Percentiles rank a stretch among this genome's conserved stretches.
phyloP scores from a whole-genome alignment of 1,140 invertebrate species.

The Drosophila pseudoobscura region DNA sequence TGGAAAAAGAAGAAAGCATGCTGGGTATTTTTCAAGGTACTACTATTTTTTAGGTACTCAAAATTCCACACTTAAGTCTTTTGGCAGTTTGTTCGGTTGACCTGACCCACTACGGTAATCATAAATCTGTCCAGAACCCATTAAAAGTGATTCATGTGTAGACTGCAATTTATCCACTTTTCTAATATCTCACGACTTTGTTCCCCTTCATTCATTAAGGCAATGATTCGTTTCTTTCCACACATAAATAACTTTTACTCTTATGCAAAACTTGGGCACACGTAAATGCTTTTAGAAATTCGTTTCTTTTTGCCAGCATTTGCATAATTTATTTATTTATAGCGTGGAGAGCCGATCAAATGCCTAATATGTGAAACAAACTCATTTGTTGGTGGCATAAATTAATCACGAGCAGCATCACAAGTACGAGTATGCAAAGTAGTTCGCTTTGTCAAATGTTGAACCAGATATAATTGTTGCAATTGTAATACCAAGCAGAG shows the following conservation, averaged over 20 bases:
- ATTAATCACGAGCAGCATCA: slow-evolving; percentile 34
- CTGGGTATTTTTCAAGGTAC: not conserved
- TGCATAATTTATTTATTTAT: slow-evolving; percentile 43
- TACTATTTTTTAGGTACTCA: not conserved
- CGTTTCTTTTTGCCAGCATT: slow-evolving; percentile 38
- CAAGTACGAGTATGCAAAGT: slow-evolving; percentile 25
- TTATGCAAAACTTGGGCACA: slow-evolving; percentile 55
- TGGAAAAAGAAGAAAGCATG: slow-evolving; percentile 10
- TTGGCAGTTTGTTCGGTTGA: not conserved
- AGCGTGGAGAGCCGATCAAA: not conserved
- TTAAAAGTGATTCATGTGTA: slow-evolving; percentile 30
- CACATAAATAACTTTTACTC: slow-evolving; percentile 78
- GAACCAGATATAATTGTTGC: slow-evolving; percentile 30
- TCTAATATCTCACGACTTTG: slow-evolving; percentile 23
- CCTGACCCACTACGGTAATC: slow-evolving; percentile 12
- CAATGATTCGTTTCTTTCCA: slow-evolving; percentile 12
- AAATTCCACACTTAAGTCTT: not conserved
- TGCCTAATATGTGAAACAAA: slow-evolving; percentile 10
- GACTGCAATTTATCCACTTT: not conserved
- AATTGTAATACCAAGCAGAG: slow-evolving; percentile 34
- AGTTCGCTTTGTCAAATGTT: slow-evolving; percentile 1
- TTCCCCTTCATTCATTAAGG: not conserved
- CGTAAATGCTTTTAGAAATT: slow-evolving; percentile 72
- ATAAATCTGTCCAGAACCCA: slow-evolving; percentile 44
- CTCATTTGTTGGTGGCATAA: slow-evolving; percentile 37